Percentiles rank a stretch among this genome's conserved stretches.
Evolutionary conservation across 2,113 vertebrate genomes (phyloP).

Genomic region (Pseudopipra pipra): DNA sequence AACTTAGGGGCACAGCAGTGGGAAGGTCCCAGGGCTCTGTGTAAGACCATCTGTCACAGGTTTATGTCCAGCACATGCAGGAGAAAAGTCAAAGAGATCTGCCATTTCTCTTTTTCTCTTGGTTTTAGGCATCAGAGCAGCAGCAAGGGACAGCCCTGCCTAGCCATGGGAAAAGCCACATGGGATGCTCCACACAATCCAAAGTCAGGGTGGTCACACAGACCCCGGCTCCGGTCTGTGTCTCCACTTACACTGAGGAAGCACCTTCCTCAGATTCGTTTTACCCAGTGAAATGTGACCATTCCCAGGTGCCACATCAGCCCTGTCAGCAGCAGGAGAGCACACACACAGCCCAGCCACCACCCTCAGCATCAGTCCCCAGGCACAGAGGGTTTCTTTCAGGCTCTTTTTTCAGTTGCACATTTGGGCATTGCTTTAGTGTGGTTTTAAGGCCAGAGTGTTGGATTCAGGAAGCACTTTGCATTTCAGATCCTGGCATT

Average conservation of each 20-base stretch:
- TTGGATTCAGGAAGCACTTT: neutral
- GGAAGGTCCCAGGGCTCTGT: neutral
- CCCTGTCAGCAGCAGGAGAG: neutral
- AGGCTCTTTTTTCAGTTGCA: rapidly evolving
- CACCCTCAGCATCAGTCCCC: neutral
- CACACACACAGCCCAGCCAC: rapidly evolving
- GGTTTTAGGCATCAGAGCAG: neutral
- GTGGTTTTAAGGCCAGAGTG: rapidly evolving
- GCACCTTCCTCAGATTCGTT: neutral
- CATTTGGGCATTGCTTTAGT: neutral
- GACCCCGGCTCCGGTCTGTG: rapidly evolving
- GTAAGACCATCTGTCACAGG: rapidly evolving
- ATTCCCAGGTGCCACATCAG: rapidly evolving
- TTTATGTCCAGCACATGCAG: rapidly evolving
- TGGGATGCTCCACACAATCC: rapidly evolving
- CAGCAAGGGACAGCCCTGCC: neutral
- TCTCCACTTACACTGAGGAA: neutral
- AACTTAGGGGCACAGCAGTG: rapidly evolving
- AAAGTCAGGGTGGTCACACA: rapidly evolving
- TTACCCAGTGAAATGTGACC: neutral
- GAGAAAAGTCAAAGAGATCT: neutral
- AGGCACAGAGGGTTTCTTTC: neutral
- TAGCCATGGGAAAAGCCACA: rapidly evolving
- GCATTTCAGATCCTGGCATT: neutral
- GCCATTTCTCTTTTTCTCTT: neutral